Conservation (phyloP, 2,113 vertebrate genomes). For the Origma solitaria region DNA sequence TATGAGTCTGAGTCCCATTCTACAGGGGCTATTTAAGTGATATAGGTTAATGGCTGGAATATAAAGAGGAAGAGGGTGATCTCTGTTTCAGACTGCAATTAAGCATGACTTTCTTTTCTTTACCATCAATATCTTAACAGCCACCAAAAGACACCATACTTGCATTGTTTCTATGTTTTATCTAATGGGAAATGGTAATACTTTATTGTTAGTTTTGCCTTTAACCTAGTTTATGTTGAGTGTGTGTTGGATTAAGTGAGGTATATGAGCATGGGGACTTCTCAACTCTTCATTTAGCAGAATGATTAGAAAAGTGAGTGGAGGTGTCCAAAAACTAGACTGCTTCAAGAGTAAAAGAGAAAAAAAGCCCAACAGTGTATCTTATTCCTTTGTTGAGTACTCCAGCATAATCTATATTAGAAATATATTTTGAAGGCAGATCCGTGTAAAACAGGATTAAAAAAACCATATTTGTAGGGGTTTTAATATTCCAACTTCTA, state of each 20-base stretch:
- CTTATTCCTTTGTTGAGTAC: not conserved
- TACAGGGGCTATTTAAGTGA: not conserved
- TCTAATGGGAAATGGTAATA: not conserved
- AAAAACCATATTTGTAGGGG: fast-evolving
- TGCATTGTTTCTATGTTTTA: not conserved
- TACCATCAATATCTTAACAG: not conserved
- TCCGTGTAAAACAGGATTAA: not conserved
- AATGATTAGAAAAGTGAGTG: not conserved
- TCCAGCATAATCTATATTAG: not conserved
- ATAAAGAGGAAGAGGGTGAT: not conserved
- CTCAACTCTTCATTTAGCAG: not conserved
- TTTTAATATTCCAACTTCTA: not conserved
- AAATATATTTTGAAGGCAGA: not conserved
- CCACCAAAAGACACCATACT: not conserved
- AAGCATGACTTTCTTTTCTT: not conserved
- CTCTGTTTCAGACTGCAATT: not conserved
- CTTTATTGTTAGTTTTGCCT: not conserved
- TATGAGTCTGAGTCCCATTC: not conserved
- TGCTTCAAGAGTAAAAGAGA: not conserved
- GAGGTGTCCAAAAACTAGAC: not conserved
- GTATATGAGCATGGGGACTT: not conserved
- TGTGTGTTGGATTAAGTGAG: not conserved
- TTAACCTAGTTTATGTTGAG: not conserved
- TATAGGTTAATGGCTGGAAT: not conserved
- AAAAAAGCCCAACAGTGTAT: not conserved